Conservation (phyloP, 2,888 invertebrate genomes). For the Steinernema carpocapsae region DNA sequence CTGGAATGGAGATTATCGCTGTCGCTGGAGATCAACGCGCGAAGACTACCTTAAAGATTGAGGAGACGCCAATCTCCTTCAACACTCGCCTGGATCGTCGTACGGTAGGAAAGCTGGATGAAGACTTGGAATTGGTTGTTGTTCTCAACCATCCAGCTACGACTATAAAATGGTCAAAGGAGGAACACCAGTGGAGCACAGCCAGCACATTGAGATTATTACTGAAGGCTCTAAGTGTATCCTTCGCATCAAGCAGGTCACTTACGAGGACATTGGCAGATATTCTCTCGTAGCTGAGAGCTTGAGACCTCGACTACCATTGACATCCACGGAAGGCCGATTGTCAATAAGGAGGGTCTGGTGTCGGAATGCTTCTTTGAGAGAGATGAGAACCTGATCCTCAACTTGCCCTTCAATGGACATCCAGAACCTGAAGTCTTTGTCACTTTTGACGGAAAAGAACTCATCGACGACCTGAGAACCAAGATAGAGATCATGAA, state of each 20-base stretch:
- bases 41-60: conserved; percentile 54
- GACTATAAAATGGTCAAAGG: conserved; percentile 54
- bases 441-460: conserved; percentile 55
- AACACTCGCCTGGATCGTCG: conserved; percentile 56
- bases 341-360: conserved; percentile 38
- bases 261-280: conserved; percentile 63
- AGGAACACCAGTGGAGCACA: conserved; percentile 48
- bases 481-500: conserved; percentile 54
- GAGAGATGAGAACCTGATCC: conserved; percentile 56
- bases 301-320: conserved; percentile 56
- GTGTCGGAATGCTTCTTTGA: conserved; percentile 45
- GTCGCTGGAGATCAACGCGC: conserved; percentile 45
- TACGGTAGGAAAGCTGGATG: conserved; percentile 54
- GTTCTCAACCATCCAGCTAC: conserved; percentile 57
- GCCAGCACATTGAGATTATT: background rate
- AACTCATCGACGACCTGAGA: conserved; percentile 55
- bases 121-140: conserved; percentile 54
- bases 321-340: conserved; percentile 59
- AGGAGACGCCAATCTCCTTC: conserved; percentile 64
- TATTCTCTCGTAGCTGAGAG: conserved; percentile 61
- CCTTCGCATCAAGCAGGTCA: conserved; percentile 62
- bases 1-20: conserved; percentile 40
- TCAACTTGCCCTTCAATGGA: conserved; percentile 54
- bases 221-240: conserved; percentile 2
- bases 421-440: conserved; percentile 63